These are phyloP conservation scores for Lepidocolaptes lacrymiger DNA, from an alignment of 2,797 vertebrate species.

Conservation along the genomic window DNA sequence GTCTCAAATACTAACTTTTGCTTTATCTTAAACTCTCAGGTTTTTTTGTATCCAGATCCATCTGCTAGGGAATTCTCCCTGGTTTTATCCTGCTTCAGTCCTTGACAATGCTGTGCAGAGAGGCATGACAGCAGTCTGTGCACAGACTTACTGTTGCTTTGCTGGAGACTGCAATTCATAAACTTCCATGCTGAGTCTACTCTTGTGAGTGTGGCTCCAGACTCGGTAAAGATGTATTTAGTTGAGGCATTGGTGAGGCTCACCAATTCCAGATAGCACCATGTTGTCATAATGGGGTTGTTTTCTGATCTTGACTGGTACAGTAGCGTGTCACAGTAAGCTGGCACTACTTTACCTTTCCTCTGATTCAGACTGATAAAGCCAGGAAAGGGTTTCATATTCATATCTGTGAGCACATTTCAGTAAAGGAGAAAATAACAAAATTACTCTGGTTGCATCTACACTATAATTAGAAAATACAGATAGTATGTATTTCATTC, in stretches of 20 bases:
- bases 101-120: background rate
- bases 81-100: background rate
- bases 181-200: background rate
- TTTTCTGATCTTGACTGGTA: background rate
- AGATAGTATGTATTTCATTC: background rate
- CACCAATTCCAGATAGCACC: background rate
- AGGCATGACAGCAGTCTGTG: background rate
- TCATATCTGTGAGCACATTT: background rate
- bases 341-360: background rate
- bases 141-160: background rate
- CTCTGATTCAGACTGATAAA: background rate
- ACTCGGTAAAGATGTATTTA: background rate
- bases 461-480: background rate
- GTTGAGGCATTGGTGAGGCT: background rate
- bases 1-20: background rate
- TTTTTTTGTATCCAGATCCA: background rate
- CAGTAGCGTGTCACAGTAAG: background rate
- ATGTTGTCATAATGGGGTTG: background rate
- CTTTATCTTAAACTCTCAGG: background rate
- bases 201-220: background rate
- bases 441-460: background rate
- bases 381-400: background rate
- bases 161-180: background rate
- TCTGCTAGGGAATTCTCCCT: background rate
- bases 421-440: background rate